Conservation (phyloP, 2,888 invertebrate species). For the Apamea monoglypha region DNA sequence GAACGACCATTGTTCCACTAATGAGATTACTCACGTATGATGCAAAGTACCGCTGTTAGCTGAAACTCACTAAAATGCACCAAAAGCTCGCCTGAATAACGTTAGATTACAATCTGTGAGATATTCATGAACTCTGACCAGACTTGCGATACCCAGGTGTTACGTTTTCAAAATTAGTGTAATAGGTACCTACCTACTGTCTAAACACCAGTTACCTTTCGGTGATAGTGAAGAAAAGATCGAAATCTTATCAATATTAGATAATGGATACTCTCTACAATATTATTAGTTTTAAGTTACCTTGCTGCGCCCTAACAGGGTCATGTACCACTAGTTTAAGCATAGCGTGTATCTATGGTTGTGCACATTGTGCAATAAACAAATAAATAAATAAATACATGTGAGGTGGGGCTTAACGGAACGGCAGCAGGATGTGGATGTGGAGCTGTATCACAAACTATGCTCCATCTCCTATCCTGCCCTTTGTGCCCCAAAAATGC, state of each 20-base stretch:
- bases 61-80: slow-evolving; percentile 81
- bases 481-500: neutral
- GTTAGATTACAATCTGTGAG: slow-evolving; percentile 70
- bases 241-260: neutral
- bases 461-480: neutral
- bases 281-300: too few species aligned
- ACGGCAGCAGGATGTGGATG: neutral
- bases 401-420: neutral
- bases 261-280: too few species aligned
- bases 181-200: neutral
- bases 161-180: slow-evolving; percentile 16
- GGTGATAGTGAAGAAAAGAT: neutral
- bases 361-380: too few species aligned
- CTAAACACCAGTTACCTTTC: neutral
- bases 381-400: too few species aligned
- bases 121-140: slow-evolving; percentile 56
- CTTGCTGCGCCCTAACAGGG: too few species aligned
- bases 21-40: slow-evolving; percentile 83
- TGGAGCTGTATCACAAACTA: neutral
- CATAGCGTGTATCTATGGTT: too few species aligned
- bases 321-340: too few species aligned
- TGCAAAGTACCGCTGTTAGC: slow-evolving; percentile 77
- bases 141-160: slow-evolving; percentile 17
- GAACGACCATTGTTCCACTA: slow-evolving; percentile 80
- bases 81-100: slow-evolving; percentile 76